These are phyloP conservation scores for Cathartes aura DNA, from an alignment of 2,113 vertebrate species.

Conservation along the genomic window DNA sequence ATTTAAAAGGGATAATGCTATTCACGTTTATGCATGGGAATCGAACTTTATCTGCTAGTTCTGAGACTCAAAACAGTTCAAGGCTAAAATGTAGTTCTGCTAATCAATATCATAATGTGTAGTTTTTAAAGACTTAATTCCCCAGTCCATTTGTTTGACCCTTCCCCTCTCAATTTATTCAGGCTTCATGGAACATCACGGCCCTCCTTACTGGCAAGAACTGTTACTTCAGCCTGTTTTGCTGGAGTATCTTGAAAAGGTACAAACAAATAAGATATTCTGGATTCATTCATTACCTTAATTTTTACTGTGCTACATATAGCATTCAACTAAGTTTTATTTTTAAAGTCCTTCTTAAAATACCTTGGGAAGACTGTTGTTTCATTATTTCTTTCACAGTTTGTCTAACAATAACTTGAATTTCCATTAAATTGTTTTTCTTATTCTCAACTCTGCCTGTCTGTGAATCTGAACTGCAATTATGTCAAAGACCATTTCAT, in stretches of 20 bases:
- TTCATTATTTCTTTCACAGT: not conserved
- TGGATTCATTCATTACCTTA: not conserved
- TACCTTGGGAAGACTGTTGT: not conserved
- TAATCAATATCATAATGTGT: not conserved
- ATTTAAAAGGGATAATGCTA: not conserved
- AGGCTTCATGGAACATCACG: not conserved
- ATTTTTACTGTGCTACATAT: not conserved
- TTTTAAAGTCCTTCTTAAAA: not conserved
- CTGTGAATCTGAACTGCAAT: not conserved
- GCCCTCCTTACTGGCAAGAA: not conserved
- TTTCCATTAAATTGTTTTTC: not conserved
- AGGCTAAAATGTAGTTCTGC: not conserved
- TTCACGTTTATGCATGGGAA: not conserved
- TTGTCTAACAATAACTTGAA: not conserved
- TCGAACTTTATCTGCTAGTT: not conserved
- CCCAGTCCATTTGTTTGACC: not conserved
- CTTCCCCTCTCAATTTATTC: not conserved
- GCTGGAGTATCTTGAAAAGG: not conserved
- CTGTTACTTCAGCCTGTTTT: not conserved
- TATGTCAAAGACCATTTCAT: not conserved
- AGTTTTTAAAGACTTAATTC: not conserved
- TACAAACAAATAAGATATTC: not conserved
- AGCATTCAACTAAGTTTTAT: not conserved
- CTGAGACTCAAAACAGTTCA: not conserved
- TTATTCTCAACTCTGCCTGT: not conserved